Conservation (phyloP, 2,888 invertebrate genomes). For the Tethea ocularis region DNA sequence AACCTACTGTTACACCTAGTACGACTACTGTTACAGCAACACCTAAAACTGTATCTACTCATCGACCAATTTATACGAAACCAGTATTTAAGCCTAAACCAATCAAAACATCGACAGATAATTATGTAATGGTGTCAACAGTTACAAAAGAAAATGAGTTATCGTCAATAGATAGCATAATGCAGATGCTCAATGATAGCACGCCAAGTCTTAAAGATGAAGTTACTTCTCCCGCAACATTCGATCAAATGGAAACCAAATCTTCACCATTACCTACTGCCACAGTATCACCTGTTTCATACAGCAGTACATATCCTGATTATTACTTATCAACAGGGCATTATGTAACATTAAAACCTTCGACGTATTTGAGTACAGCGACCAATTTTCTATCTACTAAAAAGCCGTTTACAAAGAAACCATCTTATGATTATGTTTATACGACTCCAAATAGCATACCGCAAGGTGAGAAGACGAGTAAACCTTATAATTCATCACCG, state of each 20-base stretch:
- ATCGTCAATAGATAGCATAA: slow-evolving; percentile 82
- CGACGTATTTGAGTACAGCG: slow-evolving; percentile 22
- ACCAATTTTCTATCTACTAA: slow-evolving; percentile 35
- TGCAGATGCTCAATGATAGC: slow-evolving; percentile 85
- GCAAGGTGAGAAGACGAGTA: slow-evolving; percentile 54
- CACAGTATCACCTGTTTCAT: slow-evolving; percentile 48
- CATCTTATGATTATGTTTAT: slow-evolving; percentile 47
- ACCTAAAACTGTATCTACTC: slow-evolving; percentile 66
- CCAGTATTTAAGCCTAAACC: slow-evolving; percentile 84
- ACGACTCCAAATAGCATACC: slow-evolving; percentile 64
- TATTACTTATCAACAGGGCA: slow-evolving; percentile 67
- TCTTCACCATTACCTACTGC: slow-evolving; percentile 63
- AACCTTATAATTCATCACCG: slow-evolving; percentile 61
- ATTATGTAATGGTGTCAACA: slow-evolving; percentile 83
- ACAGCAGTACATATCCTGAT: slow-evolving; percentile 63
- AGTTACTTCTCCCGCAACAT: slow-evolving; percentile 56
- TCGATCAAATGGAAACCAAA: slow-evolving; percentile 66
- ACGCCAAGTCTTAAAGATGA: slow-evolving; percentile 70
- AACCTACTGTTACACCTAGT: slow-evolving; percentile 64
- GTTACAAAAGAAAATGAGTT: slow-evolving; percentile 78
- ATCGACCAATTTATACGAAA: slow-evolving; percentile 69
- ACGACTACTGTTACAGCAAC: slow-evolving; percentile 54
- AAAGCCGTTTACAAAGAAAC: slow-evolving; percentile 52
- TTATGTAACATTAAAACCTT: slow-evolving; percentile 67
- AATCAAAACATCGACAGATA: slow-evolving; percentile 63